Evolutionary conservation across 2,888 invertebrate genomes (phyloP), one percentile per base, ranked within the genome.

Genomic region (Catocala sponsa): DNA sequence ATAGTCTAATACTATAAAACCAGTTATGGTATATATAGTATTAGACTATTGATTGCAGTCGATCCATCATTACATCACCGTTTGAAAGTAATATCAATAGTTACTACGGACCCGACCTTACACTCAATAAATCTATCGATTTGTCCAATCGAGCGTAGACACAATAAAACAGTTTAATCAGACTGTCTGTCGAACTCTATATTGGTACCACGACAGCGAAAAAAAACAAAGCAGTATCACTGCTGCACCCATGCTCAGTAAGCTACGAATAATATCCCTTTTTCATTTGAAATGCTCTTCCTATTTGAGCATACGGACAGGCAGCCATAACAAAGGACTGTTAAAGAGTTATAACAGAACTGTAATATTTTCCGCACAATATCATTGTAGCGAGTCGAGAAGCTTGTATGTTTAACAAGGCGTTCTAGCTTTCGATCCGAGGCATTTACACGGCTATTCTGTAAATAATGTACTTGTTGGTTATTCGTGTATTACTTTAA

Each of bases 351-450:
- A 54, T 53, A 63, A 33, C 43, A 7, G 5, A 44, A 44, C 50
- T 63, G 13, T 61, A 54, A 75, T 67, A 76, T 74, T 76, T 80
- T 79, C 71, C 68, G 46, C 65, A 52, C 65, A 67, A 74, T 74
- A 70, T 73, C 61, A 55, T 56, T 12, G 49, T 25, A 53, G 42
- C 49, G 55, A 70, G 51, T 67, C 61, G 59, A 70, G 61, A 63
- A 68, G 65, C 74, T 73, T 71, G 75, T 65, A 56, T 65, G 61
- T 71, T 60, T 76, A 78, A 78, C 73, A 72, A 74, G 67, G 69
- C 70, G 63, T 73, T 75, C 76, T 67, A 73, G 60, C 72, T 70
- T 64, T 64, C 54, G 35, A 48, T 35, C 53, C 63, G 55, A 25
- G 63, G 61, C 70, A 72, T 71, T 64, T 56, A 41, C 68, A 54